phyloP scores from a whole-genome alignment of 2,888 invertebrate species.

The Scaptomyza reducta region DNA sequence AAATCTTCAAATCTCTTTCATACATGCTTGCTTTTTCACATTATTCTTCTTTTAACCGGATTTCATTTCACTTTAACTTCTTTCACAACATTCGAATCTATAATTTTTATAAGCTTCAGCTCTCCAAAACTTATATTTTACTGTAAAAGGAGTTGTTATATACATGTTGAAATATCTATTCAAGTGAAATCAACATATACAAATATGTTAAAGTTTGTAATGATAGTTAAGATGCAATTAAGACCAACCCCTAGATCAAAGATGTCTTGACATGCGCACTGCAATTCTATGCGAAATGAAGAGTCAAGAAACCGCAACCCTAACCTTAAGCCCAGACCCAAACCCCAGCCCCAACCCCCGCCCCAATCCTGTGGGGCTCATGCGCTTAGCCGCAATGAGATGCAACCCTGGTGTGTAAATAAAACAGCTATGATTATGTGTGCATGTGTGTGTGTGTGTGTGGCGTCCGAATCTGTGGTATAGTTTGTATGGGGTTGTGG shows the following conservation, averaged over 20 bases:
- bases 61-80: background rate
- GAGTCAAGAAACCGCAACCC: constrained; percentile 44
- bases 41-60: background rate
- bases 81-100: no score
- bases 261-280: constrained; percentile 41
- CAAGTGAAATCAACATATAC: background rate
- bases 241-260: constrained; percentile 16
- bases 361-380: constrained; percentile 20
- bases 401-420: constrained; percentile 45
- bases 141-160: no score
- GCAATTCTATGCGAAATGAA: background rate
- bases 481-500: constrained; percentile 18
- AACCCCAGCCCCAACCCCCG: constrained; percentile 13
- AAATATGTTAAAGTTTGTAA: no score
- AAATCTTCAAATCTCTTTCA: constrained; percentile 7
- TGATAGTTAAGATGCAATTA: constrained; percentile 1
- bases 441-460: constrained; percentile 6
- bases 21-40: background rate
- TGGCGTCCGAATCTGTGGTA: constrained; percentile 22
- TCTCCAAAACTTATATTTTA: no score
- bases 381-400: constrained; percentile 35
- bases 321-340: constrained; percentile 5
- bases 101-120: no score
- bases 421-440: constrained; percentile 39
- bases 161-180: no score